Conservation (phyloP, 2,888 invertebrate species). For the Sthenelais limicola region DNA sequence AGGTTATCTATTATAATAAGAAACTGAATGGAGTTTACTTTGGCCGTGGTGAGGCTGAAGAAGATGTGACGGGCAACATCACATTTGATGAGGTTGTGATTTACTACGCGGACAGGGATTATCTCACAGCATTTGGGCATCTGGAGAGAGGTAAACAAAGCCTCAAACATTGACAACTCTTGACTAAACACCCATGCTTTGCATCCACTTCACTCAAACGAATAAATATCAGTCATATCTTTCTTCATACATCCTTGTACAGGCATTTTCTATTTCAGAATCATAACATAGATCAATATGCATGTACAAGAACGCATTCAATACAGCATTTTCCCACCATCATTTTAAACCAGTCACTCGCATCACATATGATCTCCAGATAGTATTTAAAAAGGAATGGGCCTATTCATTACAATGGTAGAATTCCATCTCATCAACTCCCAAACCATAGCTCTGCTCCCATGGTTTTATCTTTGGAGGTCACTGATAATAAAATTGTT, state of each 20-base stretch:
- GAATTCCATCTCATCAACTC: no score
- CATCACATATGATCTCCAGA: no score
- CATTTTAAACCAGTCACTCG: no score
- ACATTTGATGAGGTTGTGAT: conserved; percentile 68
- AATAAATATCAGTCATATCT: no score
- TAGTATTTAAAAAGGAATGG: no score
- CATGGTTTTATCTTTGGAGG: no score
- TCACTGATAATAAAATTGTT: no score
- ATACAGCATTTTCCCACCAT: no score
- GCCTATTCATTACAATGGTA: no score
- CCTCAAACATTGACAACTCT: background rate
- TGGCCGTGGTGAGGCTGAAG: conserved; percentile 12
- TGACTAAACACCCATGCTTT: background rate
- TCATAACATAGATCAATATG: no score
- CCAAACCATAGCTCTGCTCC: no score
- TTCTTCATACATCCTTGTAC: conserved; percentile 23
- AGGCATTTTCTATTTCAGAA: conserved; percentile 31
- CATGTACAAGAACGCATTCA: no score
- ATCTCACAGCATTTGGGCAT: conserved; percentile 65
- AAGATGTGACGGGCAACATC: conserved; percentile 55
- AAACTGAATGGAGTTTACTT: conserved; percentile 44
- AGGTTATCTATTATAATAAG: conserved; percentile 2
- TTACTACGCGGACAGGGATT: conserved; percentile 69
- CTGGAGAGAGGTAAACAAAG: conserved; percentile 63
- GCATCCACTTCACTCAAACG: background rate